Evolutionary conservation across 2,888 invertebrate species (phyloP), one percentile per base, ranked within the genome.

Genomic region (Acronicta aceris): DNA sequence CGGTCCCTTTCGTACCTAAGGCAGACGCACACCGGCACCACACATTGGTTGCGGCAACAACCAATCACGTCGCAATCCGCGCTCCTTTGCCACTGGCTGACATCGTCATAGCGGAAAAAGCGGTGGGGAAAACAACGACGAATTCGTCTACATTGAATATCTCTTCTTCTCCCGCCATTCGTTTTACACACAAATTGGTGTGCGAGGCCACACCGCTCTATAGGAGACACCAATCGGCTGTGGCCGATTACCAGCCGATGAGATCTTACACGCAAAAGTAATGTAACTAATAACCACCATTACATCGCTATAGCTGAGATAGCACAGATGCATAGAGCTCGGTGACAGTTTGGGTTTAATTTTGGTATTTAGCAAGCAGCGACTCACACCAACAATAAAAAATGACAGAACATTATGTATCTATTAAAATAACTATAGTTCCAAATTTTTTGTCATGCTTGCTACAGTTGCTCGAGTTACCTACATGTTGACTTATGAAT

Each of bases 1-100:
- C 86, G 83, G 82, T 92, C 91, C 92, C 92, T 91, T 92, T 89
- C 89, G 85, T 84, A 83, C 82, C 78, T 87, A 91, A 92, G 92
- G 91, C 89, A 82, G 83, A 76, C 76, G 77, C 57, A 74, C 74
- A 69, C 70, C 66, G 81, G 69, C 72, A 73, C 65, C 82, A 74
- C 80, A 83, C 87, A 92, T 93, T 93, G 93, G 93, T 68, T 78
- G 82, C 58, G 61, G 30, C 27, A 59, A 64, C 76, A 65, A 71
- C 93, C 93, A 93, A 93, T 93, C 67, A 84, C 81, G 59, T 41
- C 65, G 70, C 79, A 60, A 77, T 76, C 65, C 63, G 76, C 83
- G 76, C 83, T 81, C 64, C 81, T 71, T 81, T 79, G 83, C 83
- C 86, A 89, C 88, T 89, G 88, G 88, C 84, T 78, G 70, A 58